Evolutionary conservation across 2,888 invertebrate genomes (phyloP), one percentile per base, ranked within the genome.

Genomic region (Hyppa rectilinea): DNA sequence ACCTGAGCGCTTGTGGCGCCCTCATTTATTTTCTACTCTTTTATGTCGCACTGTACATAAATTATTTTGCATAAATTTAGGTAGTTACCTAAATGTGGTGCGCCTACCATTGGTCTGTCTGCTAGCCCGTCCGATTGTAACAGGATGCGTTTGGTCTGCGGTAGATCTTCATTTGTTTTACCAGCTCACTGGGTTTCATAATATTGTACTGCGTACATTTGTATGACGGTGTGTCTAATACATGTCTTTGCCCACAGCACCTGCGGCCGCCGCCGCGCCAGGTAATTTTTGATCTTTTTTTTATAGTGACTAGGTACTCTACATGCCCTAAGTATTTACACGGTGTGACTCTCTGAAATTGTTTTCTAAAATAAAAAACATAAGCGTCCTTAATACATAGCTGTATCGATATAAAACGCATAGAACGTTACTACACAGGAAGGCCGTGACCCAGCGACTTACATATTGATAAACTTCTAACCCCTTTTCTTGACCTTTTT

Each of bases 21-120:
- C 61, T 49, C 26, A 49, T 61, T 50, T 36, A 61, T 26, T 62
- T 62, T 50, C 43, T 45, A 59, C 59, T 59, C 20, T 40, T 58
- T 20, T 58, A 40, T 26, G 38, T 40, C 56, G 38, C 20, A 58
- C 56, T 56, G 36, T 26, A 17, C 5, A 40, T 17, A n/a, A n/a
- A n/a, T n/a, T n/a, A n/a, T 34, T 29, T 60, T 60, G 9, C 31
- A n/a, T 5, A 6, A 17, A 36, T 38, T 53, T 31, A 0, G 9
- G 45, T 45, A 17, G 2, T 14, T 23, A 4, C 4, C 9, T 5
- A 23, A 29, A 29, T 62, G 26, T 5, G 10, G n/a, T n/a, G 17
- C 38, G 29, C n/a, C 12, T 20, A 7, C 20, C 14, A 61, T 34
- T 56, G 26, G 12, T 53, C 17, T 60, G 31, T n/a, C 17, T 49